A percentile compares a stretch with the other conserved stretches of the same genome.
Evolutionary conservation across 2,113 vertebrate genomes (phyloP).

Genomic region (Panthera uncia): DNA sequence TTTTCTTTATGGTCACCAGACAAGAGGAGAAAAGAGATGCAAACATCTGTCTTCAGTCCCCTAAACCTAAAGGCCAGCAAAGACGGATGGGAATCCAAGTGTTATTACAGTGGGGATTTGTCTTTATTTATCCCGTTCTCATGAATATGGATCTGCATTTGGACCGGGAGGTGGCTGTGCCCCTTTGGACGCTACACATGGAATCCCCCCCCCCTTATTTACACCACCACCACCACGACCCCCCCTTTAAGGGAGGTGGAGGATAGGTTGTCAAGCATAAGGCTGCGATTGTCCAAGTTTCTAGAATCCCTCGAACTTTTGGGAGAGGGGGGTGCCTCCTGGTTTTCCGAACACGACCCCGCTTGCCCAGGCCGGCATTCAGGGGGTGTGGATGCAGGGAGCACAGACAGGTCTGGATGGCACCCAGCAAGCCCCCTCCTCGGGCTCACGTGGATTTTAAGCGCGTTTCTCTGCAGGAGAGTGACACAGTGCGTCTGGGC

Average conservation of each 20-base stretch:
- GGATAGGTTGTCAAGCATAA: not conserved
- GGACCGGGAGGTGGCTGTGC: constrained; percentile 73
- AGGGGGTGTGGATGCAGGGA: no score
- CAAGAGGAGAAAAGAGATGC: constrained; percentile 86
- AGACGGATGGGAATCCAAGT: constrained; percentile 90
- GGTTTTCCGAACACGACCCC: not conserved
- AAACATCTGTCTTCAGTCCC: constrained; percentile 88
- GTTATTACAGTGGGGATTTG: constrained; percentile 85
- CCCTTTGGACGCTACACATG: constrained; percentile 62
- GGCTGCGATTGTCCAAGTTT: constrained; percentile 48
- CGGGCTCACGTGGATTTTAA: not conserved
- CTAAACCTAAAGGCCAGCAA: constrained; percentile 86
- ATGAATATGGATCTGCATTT: constrained; percentile 88
- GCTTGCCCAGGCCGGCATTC: not conserved
- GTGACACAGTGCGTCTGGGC: not conserved
- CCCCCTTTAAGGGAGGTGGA: not conserved
- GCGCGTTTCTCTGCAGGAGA: not conserved
- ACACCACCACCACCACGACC: not conserved
- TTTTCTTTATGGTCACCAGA: constrained; percentile 86
- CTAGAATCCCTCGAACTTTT: not conserved
- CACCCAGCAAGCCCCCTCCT: not conserved
- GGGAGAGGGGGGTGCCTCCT: no score
- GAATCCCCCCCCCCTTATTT: not conserved
- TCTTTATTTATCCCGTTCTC: constrained; percentile 85
- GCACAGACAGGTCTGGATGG: not conserved